Evolutionary conservation across 2,888 invertebrate species (phyloP).

Genomic region (Salticus scenicus): DNA sequence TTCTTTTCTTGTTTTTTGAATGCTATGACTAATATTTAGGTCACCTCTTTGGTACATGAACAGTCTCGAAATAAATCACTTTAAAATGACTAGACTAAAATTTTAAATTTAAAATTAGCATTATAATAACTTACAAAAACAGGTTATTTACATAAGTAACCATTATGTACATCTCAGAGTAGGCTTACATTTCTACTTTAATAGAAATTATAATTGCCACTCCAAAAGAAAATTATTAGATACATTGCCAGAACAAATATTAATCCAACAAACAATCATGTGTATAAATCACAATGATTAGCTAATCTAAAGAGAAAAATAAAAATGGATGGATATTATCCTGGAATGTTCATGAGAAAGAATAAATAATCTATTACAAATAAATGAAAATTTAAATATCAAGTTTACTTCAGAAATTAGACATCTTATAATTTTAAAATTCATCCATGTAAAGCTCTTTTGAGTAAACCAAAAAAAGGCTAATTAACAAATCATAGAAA

Average conservation of each 20-base stretch:
- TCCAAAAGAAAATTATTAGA: neutral
- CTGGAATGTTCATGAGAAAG: neutral
- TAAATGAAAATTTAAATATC: no score
- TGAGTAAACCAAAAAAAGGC: no score
- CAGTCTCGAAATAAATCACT: neutral
- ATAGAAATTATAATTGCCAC: neutral
- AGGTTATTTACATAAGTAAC: constrained; percentile 8
- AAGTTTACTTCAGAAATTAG: no score
- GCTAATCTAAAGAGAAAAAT: neutral
- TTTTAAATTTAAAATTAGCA: constrained; percentile 4
- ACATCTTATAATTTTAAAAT: no score
- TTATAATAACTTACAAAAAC: neutral
- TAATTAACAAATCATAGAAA: no score
- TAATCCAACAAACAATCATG: neutral
- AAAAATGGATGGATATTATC: neutral
- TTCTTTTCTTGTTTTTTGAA: no score
- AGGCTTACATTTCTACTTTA: neutral
- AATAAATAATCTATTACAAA: no score
- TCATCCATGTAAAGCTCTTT: no score
- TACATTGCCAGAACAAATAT: no score
- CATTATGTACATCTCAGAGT: constrained; percentile 4
- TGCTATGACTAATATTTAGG: neutral
- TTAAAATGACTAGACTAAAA: constrained; percentile 17
- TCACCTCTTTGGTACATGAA: constrained; percentile 4
- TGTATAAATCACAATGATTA: neutral